Conservation (phyloP, 2,113 vertebrate genomes). For the Lamprotornis superbus region DNA sequence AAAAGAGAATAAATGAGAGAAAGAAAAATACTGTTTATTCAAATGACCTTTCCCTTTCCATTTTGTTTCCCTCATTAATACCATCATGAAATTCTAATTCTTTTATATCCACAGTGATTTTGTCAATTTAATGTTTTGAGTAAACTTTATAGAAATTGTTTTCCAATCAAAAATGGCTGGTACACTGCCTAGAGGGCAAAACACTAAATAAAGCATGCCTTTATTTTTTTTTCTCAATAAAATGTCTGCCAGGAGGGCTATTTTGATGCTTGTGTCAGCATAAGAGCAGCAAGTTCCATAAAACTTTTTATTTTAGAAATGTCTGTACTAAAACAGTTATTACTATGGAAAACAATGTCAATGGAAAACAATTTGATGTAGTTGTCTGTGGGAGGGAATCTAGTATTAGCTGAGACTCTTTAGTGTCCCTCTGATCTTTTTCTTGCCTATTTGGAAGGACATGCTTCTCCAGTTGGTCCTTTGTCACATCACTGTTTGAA, state of each 20-base stretch:
- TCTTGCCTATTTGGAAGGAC: background rate
- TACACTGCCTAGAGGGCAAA: background rate
- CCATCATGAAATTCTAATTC: background rate
- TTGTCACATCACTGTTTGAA: background rate
- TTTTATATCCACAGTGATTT: background rate
- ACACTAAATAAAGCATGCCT: background rate
- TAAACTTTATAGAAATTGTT: background rate
- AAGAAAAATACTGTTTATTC: background rate
- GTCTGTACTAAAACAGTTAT: background rate
- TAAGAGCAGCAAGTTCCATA: background rate
- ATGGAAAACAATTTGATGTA: background rate
- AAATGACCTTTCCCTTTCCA: background rate
- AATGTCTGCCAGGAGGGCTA: background rate
- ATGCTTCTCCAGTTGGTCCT: background rate
- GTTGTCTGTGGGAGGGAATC: background rate
- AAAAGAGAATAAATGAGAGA: background rate
- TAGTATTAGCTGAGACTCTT: background rate
- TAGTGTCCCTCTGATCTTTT: background rate
- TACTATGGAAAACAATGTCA: background rate
- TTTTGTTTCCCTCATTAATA: background rate
- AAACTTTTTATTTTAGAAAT: background rate
- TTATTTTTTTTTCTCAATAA: background rate
- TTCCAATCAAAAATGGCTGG: background rate
- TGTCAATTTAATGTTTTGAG: background rate
- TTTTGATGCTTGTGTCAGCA: background rate